phyloP scores from a whole-genome alignment of 2,888 invertebrate genomes.

The Coelopa pilipes region DNA sequence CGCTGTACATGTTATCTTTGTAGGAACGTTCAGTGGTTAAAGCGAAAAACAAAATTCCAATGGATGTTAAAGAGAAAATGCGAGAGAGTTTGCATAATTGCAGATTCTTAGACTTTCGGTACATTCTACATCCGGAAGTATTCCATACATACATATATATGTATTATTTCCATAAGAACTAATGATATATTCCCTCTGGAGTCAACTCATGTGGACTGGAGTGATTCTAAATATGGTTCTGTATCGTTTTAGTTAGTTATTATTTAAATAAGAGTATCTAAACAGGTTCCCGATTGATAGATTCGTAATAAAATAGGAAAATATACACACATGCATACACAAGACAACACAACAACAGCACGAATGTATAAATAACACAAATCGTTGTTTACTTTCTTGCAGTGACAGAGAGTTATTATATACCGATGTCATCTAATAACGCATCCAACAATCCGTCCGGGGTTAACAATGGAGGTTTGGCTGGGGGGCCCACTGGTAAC shows the following conservation, averaged over 20 bases:
- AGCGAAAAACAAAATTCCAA: conserved; percentile 15
- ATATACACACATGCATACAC: too few species aligned
- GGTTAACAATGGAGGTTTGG: conserved; percentile 46
- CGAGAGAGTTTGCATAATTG: background rate
- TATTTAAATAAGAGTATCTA: too few species aligned
- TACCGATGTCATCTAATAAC: conserved; percentile 56
- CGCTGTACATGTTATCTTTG: conserved; percentile 6
- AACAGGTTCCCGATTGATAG: too few species aligned
- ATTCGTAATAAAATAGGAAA: too few species aligned
- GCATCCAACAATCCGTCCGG: conserved; percentile 50
- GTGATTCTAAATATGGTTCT: too few species aligned
- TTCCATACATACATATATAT: background rate
- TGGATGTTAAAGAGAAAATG: conserved; percentile 3
- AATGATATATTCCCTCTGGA: too few species aligned
- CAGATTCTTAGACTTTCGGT: background rate
- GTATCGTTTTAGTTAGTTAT: too few species aligned
- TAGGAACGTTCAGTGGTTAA: conserved; percentile 23
- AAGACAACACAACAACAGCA: too few species aligned
- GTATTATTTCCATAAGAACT: too few species aligned
- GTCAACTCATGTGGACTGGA: too few species aligned
- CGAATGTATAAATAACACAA: too few species aligned
- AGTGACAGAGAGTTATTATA: conserved; percentile 74
- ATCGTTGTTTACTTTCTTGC: conserved; percentile 47
- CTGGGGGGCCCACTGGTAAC: conserved; percentile 42
- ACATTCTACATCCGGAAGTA: conserved; percentile 5